Evolutionary conservation across 2,888 invertebrate species (phyloP), one percentile per base, ranked within the genome.

Genomic region (Micoletzkya japonica): DNA sequence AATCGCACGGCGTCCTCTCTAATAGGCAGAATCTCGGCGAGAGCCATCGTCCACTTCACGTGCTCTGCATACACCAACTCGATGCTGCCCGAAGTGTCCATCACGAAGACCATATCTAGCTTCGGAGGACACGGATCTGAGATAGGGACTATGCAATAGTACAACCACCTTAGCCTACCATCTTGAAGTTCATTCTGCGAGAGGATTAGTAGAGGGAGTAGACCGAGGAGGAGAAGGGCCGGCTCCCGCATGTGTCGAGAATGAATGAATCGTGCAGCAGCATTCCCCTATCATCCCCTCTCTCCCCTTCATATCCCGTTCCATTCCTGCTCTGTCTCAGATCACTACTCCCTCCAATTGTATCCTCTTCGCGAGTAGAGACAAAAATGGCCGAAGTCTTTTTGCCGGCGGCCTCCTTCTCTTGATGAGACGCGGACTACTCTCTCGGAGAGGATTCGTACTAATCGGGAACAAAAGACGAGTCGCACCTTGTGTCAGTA

Each of bases 1-100:
- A 85, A 86, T 56, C 86, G 81, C 1, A 86, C 83, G 32, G 86
- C 85, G 49, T 79, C 77, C 81, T 82, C 60, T 66, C 85, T 77
- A 32, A 82, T 72, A 10, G 80, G 81, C 14, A 78, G 74, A 26
- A 61, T 59, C 58, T 74, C 57, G 0, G 74, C 72, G 24, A 79
- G 70, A 30, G 70, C 68, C 26, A 72, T 71, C 2, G 74, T 75
- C 77, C 77, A 79, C 28, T 72, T 64, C 34, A 75, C 73, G 30
- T 79, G 74, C n/a, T 76, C 76, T 24, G 28, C 39, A 26, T 50
- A 59, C 32, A 60, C 52, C 36, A 68, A 32, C 20, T 83, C 79
- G 50, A 77, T 75, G 57, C 79, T 77, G 20, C 82, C 83, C 7
- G 82, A 82, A 10, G 82, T 81, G 73, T 85, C 85, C 67, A 85